Percentiles rank a stretch among this genome's conserved stretches.
Evolutionary conservation across 2,113 vertebrate genomes (phyloP).

Genomic region (Carollia perspicillata): DNA sequence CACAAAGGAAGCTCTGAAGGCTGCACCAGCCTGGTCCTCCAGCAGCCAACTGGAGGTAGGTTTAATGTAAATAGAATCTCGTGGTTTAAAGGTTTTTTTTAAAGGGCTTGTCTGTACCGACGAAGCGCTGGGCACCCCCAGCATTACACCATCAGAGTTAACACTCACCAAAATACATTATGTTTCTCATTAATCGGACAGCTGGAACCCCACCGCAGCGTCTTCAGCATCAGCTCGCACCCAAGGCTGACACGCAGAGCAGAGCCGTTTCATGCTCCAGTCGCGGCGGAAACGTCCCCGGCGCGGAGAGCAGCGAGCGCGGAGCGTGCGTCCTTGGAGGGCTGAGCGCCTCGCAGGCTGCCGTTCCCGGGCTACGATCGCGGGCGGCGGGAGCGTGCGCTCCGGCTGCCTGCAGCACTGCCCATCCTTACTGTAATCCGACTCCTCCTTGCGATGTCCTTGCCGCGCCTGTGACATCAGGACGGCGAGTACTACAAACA

Average conservation of each 20-base stretch:
- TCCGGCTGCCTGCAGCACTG: slow-evolving; percentile 83
- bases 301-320: slow-evolving; percentile 72
- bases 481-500: slow-evolving; percentile 82
- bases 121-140: slow-evolving; percentile 60
- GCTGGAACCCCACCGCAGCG: slow-evolving; percentile 85
- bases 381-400: slow-evolving; percentile 81
- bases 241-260: slow-evolving; percentile 76
- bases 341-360: slow-evolving; percentile 77
- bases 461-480: slow-evolving; percentile 87
- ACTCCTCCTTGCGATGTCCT: slow-evolving; percentile 90
- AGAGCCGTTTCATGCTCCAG: slow-evolving; percentile 85
- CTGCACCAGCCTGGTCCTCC: slow-evolving; percentile 65
- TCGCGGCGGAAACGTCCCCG: slow-evolving; percentile 79
- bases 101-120: slow-evolving; percentile 69
- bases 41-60: slow-evolving; percentile 65
- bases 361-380: slow-evolving; percentile 77
- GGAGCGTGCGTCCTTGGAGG: slow-evolving; percentile 77
- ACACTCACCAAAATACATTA: slow-evolving; percentile 98
- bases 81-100: neutral
- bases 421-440: slow-evolving; percentile 89
- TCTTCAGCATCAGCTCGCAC: slow-evolving; percentile 85
- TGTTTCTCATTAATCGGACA: slow-evolving; percentile 93
- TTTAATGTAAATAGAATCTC: slow-evolving; percentile 37
- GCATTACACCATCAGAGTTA: slow-evolving; percentile 66
- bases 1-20: slow-evolving; percentile 76